Base-by-base conservation (phyloP, 2,888 invertebrate genomes). In the Lacanobia oleracea region DNA sequence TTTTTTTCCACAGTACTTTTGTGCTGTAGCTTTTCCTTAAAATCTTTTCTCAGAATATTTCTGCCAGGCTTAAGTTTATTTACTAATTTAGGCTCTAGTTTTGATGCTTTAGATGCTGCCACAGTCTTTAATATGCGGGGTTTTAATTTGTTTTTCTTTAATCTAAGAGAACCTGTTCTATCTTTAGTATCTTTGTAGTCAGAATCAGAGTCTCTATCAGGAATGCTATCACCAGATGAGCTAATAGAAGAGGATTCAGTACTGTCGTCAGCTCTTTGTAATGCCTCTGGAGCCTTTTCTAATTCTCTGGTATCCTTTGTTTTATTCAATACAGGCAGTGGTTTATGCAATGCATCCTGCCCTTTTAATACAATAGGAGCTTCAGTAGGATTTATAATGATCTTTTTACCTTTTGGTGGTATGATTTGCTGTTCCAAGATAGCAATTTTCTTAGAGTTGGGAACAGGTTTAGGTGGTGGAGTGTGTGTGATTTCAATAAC, bases 131-230 rank as follows among this genome's bases (percentile, higher is more conserved):
- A 84, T 83, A 95, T 95, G 66, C 95, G 88, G 61, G 95, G 95
- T 84, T 95, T 96, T 21, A 91, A 72, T 88, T 94, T 95, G 33
- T 79, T 80, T 78, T 91, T 93, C 71, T 90, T 93, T n/a, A 91
- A 77, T 78, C 93, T 91, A 7, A 91, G 73, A 63, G 93, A 85
- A 51, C 88, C 88, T 68, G 91, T 87, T 86, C 92, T 91, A 50
- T 94, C 94, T 85, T 92, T 94, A 72, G 91, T 89, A 67, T 96
- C 96, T 86, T 96, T 96, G 73, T 97, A 96, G 84, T 97, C 96
- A 76, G 97, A 97, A 93, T 97, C 97, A 45, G 97, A 96, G 86
- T 97, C 97, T 88, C 97, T 96, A 72, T 97, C 97, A 60, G 96
- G 96, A 65, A 93, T 90, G 86, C 97, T 97, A 33, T 97, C 97